Percentiles rank a stretch among this genome's conserved stretches.
These are phyloP conservation scores for Ptychadena robeensis DNA, from an alignment of 2,797 vertebrate species.

Conservation along the genomic window DNA sequence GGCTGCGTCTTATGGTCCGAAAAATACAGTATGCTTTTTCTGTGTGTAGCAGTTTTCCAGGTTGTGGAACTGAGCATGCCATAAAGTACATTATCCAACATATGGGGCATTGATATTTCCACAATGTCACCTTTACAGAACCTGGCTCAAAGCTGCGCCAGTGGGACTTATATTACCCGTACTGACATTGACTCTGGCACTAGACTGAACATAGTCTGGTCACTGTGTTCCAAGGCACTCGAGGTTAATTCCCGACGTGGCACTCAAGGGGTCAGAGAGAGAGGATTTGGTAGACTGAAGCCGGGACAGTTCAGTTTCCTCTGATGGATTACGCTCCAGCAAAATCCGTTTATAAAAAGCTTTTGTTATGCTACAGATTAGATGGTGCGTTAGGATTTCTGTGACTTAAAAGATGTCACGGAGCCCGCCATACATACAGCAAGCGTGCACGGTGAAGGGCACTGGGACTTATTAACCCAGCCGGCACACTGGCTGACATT, in stretches of 20 bases:
- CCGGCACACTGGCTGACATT: background rate
- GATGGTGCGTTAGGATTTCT: constrained; percentile 50
- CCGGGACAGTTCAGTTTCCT: constrained; percentile 56
- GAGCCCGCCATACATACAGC: background rate
- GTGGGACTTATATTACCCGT: background rate
- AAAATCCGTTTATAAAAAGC: constrained; percentile 70
- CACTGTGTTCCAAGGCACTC: background rate
- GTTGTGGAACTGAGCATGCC: background rate
- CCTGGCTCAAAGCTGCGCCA: background rate
- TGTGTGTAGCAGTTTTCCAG: too few relatives aligned
- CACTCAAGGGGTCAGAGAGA: constrained; percentile 3
- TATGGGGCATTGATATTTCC: background rate
- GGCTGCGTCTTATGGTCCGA: too few relatives aligned
- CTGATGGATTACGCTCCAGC: constrained; percentile 65
- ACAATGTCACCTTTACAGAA: constrained; percentile 1
- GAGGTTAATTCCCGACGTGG: constrained; percentile 5
- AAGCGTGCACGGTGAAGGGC: constrained; percentile 30
- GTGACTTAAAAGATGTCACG: constrained; percentile 49
- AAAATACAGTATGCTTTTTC: too few relatives aligned
- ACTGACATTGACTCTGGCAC: background rate
- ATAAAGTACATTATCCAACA: background rate
- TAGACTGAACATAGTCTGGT: background rate
- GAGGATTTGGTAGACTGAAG: constrained; percentile 50
- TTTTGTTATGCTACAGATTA: constrained; percentile 66
- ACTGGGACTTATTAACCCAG: background rate